Evolutionary conservation across 2,797 vertebrate genomes (phyloP).

Genomic region (Gallinago solitaria): DNA sequence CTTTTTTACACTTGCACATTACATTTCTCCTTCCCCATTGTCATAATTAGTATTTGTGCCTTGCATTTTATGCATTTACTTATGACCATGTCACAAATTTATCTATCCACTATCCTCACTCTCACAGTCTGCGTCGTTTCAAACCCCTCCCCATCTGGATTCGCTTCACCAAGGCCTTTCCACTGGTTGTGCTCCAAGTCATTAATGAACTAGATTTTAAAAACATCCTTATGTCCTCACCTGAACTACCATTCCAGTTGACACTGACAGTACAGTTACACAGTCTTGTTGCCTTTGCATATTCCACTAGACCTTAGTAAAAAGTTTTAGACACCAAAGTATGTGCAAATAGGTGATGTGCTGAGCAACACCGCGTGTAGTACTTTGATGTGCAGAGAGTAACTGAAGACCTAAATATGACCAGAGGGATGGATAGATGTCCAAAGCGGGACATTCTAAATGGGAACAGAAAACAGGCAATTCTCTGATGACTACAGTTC

Average conservation of each 20-base stretch:
- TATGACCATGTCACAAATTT: not conserved
- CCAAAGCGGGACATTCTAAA: not conserved
- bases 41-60: not conserved
- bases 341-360: accelerated
- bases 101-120: not conserved
- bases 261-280: not conserved
- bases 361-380: not conserved
- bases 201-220: not conserved
- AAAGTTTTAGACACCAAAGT: not conserved
- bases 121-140: not conserved
- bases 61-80: not conserved
- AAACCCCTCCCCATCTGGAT: not conserved
- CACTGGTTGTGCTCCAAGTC: not conserved
- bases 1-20: not conserved
- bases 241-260: not conserved
- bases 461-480: not conserved
- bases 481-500: not conserved
- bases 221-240: not conserved
- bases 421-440: not conserved
- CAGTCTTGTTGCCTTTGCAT: not conserved
- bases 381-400: not conserved
- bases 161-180: not conserved
- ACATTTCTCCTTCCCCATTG: not conserved
- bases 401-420: accelerated
- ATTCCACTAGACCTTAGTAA: not conserved